Evolutionary conservation across 2,113 vertebrate species (phyloP).

Genomic region (Tychaedon coryphoeus): DNA sequence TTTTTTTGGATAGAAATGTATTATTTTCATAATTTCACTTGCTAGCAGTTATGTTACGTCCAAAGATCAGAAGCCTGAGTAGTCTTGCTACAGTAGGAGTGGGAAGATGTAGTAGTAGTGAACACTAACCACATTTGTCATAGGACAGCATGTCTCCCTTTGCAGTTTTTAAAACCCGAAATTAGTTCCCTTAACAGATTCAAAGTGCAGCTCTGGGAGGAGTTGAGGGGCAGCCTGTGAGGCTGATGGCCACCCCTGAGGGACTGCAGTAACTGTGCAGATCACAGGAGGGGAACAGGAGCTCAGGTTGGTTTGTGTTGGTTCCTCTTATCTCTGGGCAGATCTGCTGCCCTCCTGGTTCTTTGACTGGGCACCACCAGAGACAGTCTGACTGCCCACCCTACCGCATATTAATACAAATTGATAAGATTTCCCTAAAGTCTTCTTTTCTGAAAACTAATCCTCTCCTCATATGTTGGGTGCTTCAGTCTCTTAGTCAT

Average conservation of each 20-base stretch:
- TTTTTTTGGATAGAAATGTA: neutral
- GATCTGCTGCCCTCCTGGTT: neutral
- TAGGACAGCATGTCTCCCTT: neutral
- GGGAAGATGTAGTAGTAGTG: neutral
- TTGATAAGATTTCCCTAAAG: neutral
- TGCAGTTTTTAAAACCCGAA: neutral
- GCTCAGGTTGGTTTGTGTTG: neutral
- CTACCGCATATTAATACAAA: neutral
- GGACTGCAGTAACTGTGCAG: neutral
- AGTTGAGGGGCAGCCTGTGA: neutral
- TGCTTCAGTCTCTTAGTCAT: neutral
- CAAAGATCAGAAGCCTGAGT: neutral
- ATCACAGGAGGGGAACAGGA: neutral
- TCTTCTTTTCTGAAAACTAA: neutral
- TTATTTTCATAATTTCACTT: neutral
- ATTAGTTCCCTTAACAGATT: neutral
- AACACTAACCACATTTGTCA: neutral
- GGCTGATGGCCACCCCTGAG: neutral
- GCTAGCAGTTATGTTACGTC: rapidly evolving
- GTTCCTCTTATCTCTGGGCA: neutral
- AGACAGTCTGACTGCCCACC: neutral
- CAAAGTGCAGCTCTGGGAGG: neutral
- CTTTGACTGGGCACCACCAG: neutral
- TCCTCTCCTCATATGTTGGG: neutral
- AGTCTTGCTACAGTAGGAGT: neutral